Base-by-base conservation (phyloP, 35 echinoderm and acorn worm genomes). In the Hemicentrotus pulcherrimus region DNA sequence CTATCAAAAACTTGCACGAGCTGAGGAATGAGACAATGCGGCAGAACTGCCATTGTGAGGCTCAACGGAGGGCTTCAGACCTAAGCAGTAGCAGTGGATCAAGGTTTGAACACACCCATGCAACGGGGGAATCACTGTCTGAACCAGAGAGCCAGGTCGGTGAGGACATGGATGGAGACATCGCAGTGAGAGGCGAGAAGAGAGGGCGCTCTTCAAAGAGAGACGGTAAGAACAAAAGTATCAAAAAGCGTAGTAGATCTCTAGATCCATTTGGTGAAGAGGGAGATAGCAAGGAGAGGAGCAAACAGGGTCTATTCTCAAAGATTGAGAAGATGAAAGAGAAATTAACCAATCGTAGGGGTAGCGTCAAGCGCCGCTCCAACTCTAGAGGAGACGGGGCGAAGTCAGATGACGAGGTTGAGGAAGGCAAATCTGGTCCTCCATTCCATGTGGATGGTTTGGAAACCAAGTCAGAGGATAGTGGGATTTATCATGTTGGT, bases 261-360 rank as follows among this genome's bases (percentile, higher is more conserved):
- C 85, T 97, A 71, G 97, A 98, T 94, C 97, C 97, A 15, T 98
- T 95, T 87, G 94, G 97, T 18, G 96, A 98, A 13, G 97, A 98
- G 52, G 94, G 89, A 32, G 97, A 98, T 46, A 96, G 95, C 59
- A 96, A 98, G 46, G 86, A 98, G 32, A 94, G 97, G 86, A 96
- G 96, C 15, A 96, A 96, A 45, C 96, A 94, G 65, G 97, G 97
- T 32, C 95, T 98, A 48, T 98, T 98, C 92, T 98, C 97, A 46
- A 98, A 98, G 61, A 96, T 98, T 95, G 97, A 98, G 91, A 97
- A 97, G 59, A 98, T 98, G 97, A 98, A 97, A 94, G 97, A 98
- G 85, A 98, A 98, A 94, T 86, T 98, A 90, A 98, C 97, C 8
- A 98, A 94, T 47, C 61, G 97, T 18, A 88, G 97, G 24, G 96